Base-by-base conservation (phyloP, 1,140 invertebrate species). In the Bradynema listronoti region DNA sequence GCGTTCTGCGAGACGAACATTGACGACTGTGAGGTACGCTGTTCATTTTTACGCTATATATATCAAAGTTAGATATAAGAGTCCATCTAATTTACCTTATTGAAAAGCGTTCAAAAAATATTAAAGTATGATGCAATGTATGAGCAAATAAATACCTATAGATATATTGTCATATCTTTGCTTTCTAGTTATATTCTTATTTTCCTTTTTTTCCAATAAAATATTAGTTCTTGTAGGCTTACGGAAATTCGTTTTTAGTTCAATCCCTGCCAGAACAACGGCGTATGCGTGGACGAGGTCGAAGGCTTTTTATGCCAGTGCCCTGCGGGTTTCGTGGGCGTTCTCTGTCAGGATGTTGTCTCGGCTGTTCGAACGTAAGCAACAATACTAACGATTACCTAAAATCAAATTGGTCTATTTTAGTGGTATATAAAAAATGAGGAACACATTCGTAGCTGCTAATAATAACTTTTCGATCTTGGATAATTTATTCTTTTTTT, bases 251-350 rank as follows among this genome's bases (percentile, higher is more conserved):
- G 11, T 50, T 50, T 50, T 50, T n/a, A 50, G 47, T 30, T 27
- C n/a, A 55, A 53, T 32, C 42, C 56, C 22, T 63, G 61, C 33
- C 47, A 52, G 36, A 63, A 63, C 29, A 49, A 36, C 5, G 61
- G 61, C n/a, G 56, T 16, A 34, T 63, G 61, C 24, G 1, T 66
- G 6, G 29, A 66, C 27, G 16, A 11, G 25, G 9, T 62, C 14
- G 56, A 58, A 46, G 63, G 14, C 16, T 63, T 63, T 32, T 61
- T 16, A 2, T 63, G 61, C 57, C n/a, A 42, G 33, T 63, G 61
- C 25, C 34, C 19, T 1, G 32, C 30, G 14, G 19, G 32, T 5
- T 63, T 25, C 16, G 11, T 34, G 1, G 59, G 59, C 6, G 24
- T 47, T n/a, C n/a, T 42, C 5, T 61, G 59, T 32, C 34, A 61